Evolutionary conservation across 2,797 vertebrate species (phyloP), one percentile per base, ranked within the genome.

Genomic region (Oreonectes daqikongensis): DNA sequence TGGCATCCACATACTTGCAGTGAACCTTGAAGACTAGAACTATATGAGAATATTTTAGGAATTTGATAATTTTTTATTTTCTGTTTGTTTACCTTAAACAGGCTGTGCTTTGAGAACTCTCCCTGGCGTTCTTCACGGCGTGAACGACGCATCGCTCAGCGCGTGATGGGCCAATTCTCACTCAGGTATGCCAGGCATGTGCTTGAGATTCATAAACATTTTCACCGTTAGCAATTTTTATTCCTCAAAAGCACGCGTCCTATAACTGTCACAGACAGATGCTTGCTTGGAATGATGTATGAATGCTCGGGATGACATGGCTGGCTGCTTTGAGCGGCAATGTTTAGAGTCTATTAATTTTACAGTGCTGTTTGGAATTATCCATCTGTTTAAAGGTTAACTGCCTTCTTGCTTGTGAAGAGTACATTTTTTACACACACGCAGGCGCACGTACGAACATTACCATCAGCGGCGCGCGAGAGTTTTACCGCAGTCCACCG

Each of bases 331-430:
- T 71, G 44, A 74, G 83, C 79, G 87, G 89, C 90, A 86, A 85
- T 92, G 76, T 86, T 86, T 85, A 84, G 81, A 86, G 82, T 92
- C 93, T 94, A 93, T 95, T 92, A 93, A 94, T 94, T 94, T 94
- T 92, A 92, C 89, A 87, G 88, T 89, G 89, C 91, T 93, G 90
- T 93, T 93, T 92, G 87, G 89, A 92, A 91, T 93, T 91, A 92
- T 92, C 91, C 92, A 92, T 94, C 91, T 93, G 94, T 92, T 94
- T 93, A 94, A 95, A 95, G 94, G 95, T 96, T 94, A 95, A 93
- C 92, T 92, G 93, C 92, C 92, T 91, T 89, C 89, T 90, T 87
- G 89, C 90, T 88, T 91, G 88, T 84, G 92, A 92, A 92, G 91
- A 91, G 87, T 89, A 85, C 87, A 86, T 92, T 87, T 94, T 91